A percentile compares a stretch with the other conserved stretches of the same genome.
These are phyloP conservation scores for Euzetes globulus DNA, from an alignment of 2,888 invertebrate genomes.

Conservation along the genomic window DNA sequence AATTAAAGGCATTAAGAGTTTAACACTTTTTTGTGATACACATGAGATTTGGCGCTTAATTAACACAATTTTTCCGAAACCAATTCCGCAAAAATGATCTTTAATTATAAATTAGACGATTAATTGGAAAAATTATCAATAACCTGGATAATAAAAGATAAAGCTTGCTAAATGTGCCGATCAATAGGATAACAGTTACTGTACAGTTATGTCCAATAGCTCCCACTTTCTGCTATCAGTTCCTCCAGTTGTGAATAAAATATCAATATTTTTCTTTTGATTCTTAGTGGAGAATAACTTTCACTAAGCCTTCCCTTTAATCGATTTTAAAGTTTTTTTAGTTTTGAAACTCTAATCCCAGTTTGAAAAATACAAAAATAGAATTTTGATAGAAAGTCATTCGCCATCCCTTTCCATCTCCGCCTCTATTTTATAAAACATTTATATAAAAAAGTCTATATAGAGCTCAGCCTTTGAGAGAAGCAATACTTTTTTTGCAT, in stretches of 20 bases:
- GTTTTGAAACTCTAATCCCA: not conserved
- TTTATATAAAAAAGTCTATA: no score
- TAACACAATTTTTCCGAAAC: not conserved
- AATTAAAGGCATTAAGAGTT: not conserved
- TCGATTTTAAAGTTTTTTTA: conserved; percentile 4
- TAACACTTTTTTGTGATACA: not conserved
- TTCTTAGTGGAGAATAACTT: not conserved
- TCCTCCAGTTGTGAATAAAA: not conserved
- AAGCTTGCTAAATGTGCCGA: no score
- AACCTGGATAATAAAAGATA: no score
- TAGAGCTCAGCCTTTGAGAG: not conserved
- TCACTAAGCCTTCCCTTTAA: conserved; percentile 10
- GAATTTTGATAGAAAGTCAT: not conserved
- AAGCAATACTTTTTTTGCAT: not conserved
- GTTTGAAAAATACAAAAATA: not conserved
- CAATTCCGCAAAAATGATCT: not conserved
- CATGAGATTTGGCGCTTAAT: not conserved
- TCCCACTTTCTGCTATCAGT: not conserved
- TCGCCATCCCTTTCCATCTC: not conserved
- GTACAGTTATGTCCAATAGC: not conserved
- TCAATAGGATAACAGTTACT: no score
- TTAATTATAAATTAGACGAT: no score
- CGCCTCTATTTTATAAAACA: conserved; percentile 13
- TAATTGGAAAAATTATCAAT: no score
- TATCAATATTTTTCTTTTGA: not conserved